These are phyloP conservation scores for Drosophila borborema DNA, from an alignment of 2,888 invertebrate genomes.

Conservation along the genomic window DNA sequence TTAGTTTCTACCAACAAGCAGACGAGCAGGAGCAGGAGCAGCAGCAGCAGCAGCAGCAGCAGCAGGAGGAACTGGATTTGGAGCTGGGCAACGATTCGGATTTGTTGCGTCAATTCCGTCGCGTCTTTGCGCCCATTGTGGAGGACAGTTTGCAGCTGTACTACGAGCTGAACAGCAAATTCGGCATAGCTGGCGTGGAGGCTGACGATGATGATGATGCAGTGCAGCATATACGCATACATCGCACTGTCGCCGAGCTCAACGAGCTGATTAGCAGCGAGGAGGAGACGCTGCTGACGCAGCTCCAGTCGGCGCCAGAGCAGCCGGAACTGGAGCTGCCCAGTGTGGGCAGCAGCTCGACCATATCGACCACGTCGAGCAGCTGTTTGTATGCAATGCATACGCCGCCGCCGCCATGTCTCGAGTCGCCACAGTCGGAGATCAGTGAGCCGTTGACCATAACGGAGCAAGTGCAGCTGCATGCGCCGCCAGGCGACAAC, in stretches of 20 bases:
- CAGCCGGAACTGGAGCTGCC: conserved; percentile 19
- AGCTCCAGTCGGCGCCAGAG: conserved; percentile 44
- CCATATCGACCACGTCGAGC: conserved; percentile 72
- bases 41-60: conserved; percentile 24
- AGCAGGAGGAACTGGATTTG: neutral
- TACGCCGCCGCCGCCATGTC: conserved; percentile 69
- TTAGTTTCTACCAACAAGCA: conserved; percentile 61
- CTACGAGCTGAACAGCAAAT: conserved; percentile 68
- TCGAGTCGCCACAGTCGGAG: conserved; percentile 44
- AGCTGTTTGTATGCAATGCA: conserved; percentile 78
- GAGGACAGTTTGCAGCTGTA: conserved; percentile 68
- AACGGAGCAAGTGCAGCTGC: conserved; percentile 79
- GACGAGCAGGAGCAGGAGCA: conserved; percentile 37
- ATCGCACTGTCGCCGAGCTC: conserved; percentile 77
- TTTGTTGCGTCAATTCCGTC: conserved; percentile 73
- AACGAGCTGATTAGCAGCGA: conserved; percentile 70
- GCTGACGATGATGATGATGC: conserved; percentile 10
- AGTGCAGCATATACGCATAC: conserved; percentile 73
- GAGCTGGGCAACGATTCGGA: conserved; percentile 32
- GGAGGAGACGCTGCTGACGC: conserved; percentile 59
- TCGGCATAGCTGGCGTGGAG: neutral
- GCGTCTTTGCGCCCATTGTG: conserved; percentile 69
- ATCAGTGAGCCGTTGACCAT: conserved; percentile 65
- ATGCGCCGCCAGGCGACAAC: conserved; percentile 53
- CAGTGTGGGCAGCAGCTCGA: conserved; percentile 35